Conservation (phyloP, 2,888 invertebrate genomes). For the Brachyptera putata region DNA sequence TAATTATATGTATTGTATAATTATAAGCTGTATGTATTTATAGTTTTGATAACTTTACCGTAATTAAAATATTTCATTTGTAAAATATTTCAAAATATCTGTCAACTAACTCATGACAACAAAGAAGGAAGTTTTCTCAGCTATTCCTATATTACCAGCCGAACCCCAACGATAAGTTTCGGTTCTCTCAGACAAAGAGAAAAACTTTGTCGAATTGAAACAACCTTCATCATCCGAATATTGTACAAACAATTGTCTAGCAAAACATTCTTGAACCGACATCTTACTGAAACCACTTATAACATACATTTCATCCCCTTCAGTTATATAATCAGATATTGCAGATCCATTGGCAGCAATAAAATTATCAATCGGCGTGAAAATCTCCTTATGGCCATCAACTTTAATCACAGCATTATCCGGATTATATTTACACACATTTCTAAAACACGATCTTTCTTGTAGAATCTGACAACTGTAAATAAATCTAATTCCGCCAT, state of each 20-base stretch:
- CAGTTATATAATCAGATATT: neutral
- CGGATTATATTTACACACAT: neutral
- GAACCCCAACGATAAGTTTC: neutral
- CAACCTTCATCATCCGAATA: neutral
- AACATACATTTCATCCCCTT: neutral
- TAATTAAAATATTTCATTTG: too few relatives aligned
- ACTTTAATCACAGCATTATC: neutral
- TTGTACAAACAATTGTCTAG: neutral
- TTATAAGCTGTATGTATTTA: too few relatives aligned
- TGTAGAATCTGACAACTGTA: neutral
- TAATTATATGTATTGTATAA: too few relatives aligned
- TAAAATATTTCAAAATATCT: too few relatives aligned
- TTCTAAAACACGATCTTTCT: neutral
- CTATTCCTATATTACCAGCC: neutral
- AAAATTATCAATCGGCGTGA: neutral
- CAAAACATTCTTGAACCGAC: slow-evolving; percentile 8
- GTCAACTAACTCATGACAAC: slow-evolving; percentile 11
- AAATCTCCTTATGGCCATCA: too few relatives aligned
- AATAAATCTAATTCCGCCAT: neutral
- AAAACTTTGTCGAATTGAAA: slow-evolving; percentile 4
- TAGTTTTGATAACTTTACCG: too few relatives aligned
- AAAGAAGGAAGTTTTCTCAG: slow-evolving; percentile 3
- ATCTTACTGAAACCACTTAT: slow-evolving; percentile 6
- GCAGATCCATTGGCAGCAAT: slow-evolving; percentile 5
- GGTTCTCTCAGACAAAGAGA: slow-evolving; percentile 2